Percentiles rank a stretch among this genome's conserved stretches.
Evolutionary conservation across 1,140 invertebrate genomes (phyloP).

Genomic region (Vanessa atalanta): DNA sequence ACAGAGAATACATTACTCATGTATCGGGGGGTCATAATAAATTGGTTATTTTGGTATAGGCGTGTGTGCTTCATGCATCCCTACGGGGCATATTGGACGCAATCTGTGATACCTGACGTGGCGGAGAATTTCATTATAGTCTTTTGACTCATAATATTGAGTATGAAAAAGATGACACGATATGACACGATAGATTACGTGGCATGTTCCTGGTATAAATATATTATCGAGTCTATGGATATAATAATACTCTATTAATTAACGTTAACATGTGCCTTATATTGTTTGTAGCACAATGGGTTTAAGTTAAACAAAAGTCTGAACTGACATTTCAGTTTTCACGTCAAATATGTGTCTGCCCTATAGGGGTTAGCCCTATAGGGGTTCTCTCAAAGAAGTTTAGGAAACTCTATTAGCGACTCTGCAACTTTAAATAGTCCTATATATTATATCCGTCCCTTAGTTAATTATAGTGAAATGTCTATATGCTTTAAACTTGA

Average conservation of each 20-base stretch:
- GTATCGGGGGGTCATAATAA: conserved; percentile 27
- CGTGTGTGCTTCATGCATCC: conserved; percentile 52
- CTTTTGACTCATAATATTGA: conserved; percentile 62
- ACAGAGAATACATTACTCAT: background rate
- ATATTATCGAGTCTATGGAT: background rate
- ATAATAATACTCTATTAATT: background rate
- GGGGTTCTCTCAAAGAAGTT: conserved; percentile 20
- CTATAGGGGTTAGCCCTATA: conserved; percentile 11
- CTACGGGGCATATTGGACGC: conserved; percentile 69
- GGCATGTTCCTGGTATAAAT: background rate
- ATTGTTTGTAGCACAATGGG: conserved; percentile 2
- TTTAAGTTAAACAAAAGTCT: conserved; percentile 10
- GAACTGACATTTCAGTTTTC: background rate
- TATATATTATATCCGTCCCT: conserved; percentile 4
- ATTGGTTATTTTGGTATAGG: conserved; percentile 45
- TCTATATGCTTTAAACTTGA: background rate
- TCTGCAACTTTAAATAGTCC: conserved; percentile 11
- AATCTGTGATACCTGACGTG: conserved; percentile 72
- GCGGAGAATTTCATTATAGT: conserved; percentile 69
- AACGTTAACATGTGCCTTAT: background rate
- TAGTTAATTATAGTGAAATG: background rate
- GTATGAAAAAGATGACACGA: conserved; percentile 23
- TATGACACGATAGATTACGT: background rate
- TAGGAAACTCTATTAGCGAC: conserved; percentile 15
- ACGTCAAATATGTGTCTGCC: conserved; percentile 18